Evolutionary conservation across 1,140 invertebrate genomes (phyloP).

Genomic region (Drosophila mauritiana): DNA sequence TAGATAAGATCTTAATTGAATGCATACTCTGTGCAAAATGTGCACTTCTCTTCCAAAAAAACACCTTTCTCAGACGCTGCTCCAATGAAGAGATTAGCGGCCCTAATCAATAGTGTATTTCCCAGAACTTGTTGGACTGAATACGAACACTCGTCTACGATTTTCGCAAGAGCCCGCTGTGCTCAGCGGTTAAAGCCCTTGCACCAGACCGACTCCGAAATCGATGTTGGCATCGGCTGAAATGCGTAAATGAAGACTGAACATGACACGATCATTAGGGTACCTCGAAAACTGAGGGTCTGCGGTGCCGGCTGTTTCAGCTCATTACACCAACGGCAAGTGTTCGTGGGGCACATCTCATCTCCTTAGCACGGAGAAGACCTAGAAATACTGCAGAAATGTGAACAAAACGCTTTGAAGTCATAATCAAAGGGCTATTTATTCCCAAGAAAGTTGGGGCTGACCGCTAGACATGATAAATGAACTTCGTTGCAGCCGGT

Average conservation of each 20-base stretch:
- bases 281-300: background rate
- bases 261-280: constrained; percentile 56
- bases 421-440: constrained; percentile 69
- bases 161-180: background rate
- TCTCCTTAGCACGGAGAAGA: constrained; percentile 30
- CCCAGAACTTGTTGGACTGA: too few species aligned
- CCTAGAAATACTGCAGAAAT: constrained; percentile 10
- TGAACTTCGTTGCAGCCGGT: constrained; percentile 45
- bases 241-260: constrained; percentile 40
- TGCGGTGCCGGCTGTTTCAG: background rate
- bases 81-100: too few species aligned
- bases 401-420: constrained; percentile 55
- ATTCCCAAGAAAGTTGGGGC: constrained; percentile 43
- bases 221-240: constrained; percentile 4
- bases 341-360: constrained; percentile 45
- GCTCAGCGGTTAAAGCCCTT: background rate
- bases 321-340: constrained; percentile 58
- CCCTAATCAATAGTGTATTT: too few species aligned
- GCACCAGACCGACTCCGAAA: background rate
- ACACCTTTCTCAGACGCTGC: too few species aligned
- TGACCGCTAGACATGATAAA: constrained; percentile 64
- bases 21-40: too few species aligned
- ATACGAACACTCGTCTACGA: background rate
- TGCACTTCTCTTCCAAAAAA: too few species aligned
- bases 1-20: too few species aligned